Base-by-base conservation (phyloP, 2,888 invertebrate species). In the Sarcophaga carnaria region DNA sequence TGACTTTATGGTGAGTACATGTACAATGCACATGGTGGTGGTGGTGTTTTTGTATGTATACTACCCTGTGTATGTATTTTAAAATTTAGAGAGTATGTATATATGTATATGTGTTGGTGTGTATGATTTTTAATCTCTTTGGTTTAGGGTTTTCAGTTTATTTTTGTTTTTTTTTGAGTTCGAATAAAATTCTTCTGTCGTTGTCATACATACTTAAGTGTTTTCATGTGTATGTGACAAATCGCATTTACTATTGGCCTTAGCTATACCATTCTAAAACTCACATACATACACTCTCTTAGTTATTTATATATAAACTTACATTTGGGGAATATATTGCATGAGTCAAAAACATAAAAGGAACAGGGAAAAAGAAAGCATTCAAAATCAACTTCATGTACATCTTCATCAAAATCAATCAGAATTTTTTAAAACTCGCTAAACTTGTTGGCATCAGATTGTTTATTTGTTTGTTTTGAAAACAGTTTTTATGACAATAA, bases 191-290 rank as follows among this genome's bases (percentile, higher is more conserved):
- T 59, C 37, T 27, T 17, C 67, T 60, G 22, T 11, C 70, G 60
- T 37, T 62, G 59, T 25, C 54, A 66, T n/a, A 74, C 49, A 45
- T 47, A 70, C 10, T 5, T 69, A 77, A 66, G 66, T 85, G 66
- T 72, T 80, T 81, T 27, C 70, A 45, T 81, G 71, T 88, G 81
- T 80, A 27, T 63, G 66, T 81, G 84, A 84, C 78, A 87, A 77
- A 85, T 76, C 64, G 64, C 14, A 82, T 82, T 80, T 77, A 74
- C 63, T 63, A 71, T 75, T 67, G 70, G 60, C 66, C 71, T 70
- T 70, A 78, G 22, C 45, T 70, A 74, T 74, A 60, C 17, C 10
- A 71, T 54, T 72, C 17, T 22, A 66, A 70, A 0, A n/a, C 10
- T 14, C 8, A 71, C 20, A 62, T 22, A 20, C 22, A 71, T 71